These are phyloP conservation scores for Platygyra sinensis DNA, from an alignment of 64 coral and sea anemone genomes.

Conservation along the genomic window DNA sequence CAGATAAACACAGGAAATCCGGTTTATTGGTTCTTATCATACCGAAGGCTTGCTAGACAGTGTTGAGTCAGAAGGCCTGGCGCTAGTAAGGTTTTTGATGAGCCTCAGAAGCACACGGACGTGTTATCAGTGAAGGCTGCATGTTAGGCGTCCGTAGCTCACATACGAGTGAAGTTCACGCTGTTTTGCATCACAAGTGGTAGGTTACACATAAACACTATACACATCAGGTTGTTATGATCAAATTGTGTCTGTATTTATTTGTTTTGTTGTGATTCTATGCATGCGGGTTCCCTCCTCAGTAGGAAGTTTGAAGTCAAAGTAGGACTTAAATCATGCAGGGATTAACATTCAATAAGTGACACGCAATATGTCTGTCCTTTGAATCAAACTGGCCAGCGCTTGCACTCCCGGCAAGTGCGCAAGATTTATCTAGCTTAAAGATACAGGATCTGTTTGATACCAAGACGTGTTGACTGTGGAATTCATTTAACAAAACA, in stretches of 20 bases:
- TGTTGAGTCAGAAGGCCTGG: neutral
- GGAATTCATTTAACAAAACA: neutral
- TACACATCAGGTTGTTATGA: neutral
- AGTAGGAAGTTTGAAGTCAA: neutral
- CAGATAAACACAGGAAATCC: slow-evolving; percentile 4
- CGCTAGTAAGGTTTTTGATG: neutral
- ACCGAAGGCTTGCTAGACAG: neutral
- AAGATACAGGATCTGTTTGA: neutral
- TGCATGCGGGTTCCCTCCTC: neutral
- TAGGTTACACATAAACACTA: neutral
- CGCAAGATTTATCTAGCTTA: neutral
- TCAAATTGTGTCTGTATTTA: neutral
- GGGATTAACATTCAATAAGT: neutral
- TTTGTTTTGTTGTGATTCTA: neutral
- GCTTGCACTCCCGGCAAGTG: neutral
- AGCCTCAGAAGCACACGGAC: neutral
- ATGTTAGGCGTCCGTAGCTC: too few relatives aligned
- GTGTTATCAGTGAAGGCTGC: too few relatives aligned
- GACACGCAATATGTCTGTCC: neutral
- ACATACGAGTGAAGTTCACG: neutral
- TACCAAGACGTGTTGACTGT: neutral
- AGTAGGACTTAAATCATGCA: neutral
- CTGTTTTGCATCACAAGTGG: neutral
- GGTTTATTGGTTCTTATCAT: too few relatives aligned
- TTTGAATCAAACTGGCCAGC: neutral